These are phyloP conservation scores for Megamerina dolium DNA, from an alignment of 2,888 invertebrate genomes.

Conservation along the genomic window DNA sequence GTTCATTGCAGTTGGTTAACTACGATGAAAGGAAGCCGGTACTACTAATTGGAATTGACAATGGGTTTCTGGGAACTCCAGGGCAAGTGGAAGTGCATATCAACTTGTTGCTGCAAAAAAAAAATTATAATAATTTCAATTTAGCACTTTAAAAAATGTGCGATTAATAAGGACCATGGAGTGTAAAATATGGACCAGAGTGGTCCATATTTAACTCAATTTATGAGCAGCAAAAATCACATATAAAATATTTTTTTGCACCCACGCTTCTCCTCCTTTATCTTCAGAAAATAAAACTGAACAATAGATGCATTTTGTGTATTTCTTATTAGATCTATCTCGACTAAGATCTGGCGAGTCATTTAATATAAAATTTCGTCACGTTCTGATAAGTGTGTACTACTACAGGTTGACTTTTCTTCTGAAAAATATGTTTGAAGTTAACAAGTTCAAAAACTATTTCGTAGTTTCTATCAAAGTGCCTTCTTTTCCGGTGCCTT, in stretches of 20 bases:
- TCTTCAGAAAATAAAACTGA: too few relatives aligned
- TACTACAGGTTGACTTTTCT: conserved; percentile 2
- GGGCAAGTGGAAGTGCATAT: conserved; percentile 2
- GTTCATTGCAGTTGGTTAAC: not conserved
- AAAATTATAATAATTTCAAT: not conserved
- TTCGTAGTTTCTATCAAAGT: too few relatives aligned
- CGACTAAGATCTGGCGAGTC: too few relatives aligned
- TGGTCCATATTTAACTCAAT: too few relatives aligned
- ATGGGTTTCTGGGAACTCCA: not conserved
- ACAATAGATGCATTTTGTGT: too few relatives aligned
- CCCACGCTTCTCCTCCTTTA: too few relatives aligned
- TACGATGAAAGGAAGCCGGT: too few relatives aligned
- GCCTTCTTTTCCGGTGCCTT: too few relatives aligned
- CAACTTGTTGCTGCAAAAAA: conserved; percentile 2
- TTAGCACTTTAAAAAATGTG: not conserved
- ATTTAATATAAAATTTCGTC: conserved; percentile 13
- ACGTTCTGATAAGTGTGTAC: conserved; percentile 14
- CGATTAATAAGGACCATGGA: not conserved
- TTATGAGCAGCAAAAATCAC: too few relatives aligned
- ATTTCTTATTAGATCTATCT: conserved; percentile 9
- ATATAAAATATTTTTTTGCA: too few relatives aligned
- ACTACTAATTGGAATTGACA: not conserved
- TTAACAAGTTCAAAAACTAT: too few relatives aligned
- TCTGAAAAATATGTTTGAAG: not conserved
- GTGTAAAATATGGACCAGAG: conserved; percentile 6